Conservation (phyloP, 2,113 vertebrate species). For the Macquaria australasica region DNA sequence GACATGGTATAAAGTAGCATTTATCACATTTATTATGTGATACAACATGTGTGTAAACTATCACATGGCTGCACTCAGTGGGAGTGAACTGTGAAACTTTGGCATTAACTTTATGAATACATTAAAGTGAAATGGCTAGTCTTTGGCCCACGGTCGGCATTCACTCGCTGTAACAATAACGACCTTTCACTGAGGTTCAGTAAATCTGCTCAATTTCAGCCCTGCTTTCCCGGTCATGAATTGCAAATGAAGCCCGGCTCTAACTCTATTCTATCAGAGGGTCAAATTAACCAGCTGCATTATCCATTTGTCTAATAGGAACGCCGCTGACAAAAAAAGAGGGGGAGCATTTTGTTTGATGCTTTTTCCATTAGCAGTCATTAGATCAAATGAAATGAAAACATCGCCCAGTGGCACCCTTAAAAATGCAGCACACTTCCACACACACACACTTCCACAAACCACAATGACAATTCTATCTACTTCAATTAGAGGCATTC, state of each 20-base stretch:
- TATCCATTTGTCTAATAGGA: slow-evolving; percentile 76
- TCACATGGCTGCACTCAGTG: slow-evolving; percentile 15
- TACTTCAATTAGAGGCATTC: slow-evolving; percentile 62
- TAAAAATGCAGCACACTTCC: slow-evolving; percentile 39
- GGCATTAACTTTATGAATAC: slow-evolving; percentile 70
- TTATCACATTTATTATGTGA: background rate
- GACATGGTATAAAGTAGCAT: background rate
- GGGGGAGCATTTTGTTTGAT: slow-evolving; percentile 68
- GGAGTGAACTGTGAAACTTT: slow-evolving; percentile 63
- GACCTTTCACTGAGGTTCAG: slow-evolving; percentile 71
- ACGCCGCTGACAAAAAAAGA: slow-evolving; percentile 51
- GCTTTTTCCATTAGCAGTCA: slow-evolving; percentile 81
- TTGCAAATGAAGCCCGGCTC: slow-evolving; percentile 79
- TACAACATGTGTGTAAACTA: slow-evolving; percentile 1
- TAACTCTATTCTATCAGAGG: slow-evolving; percentile 65
- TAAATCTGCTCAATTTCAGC: slow-evolving; percentile 70
- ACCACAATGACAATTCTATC: slow-evolving; percentile 51
- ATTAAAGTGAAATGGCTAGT: slow-evolving; percentile 64
- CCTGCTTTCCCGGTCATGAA: slow-evolving; percentile 75
- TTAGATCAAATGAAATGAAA: slow-evolving; percentile 78
- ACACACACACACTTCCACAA: slow-evolving; percentile 9
- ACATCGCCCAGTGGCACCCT: slow-evolving; percentile 53
- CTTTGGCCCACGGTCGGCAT: slow-evolving; percentile 59
- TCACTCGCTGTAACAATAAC: slow-evolving; percentile 42
- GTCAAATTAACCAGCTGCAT: slow-evolving; percentile 76